phyloP scores from a whole-genome alignment of 2,797 vertebrate species.

The Tragelaphus eurycerus region DNA sequence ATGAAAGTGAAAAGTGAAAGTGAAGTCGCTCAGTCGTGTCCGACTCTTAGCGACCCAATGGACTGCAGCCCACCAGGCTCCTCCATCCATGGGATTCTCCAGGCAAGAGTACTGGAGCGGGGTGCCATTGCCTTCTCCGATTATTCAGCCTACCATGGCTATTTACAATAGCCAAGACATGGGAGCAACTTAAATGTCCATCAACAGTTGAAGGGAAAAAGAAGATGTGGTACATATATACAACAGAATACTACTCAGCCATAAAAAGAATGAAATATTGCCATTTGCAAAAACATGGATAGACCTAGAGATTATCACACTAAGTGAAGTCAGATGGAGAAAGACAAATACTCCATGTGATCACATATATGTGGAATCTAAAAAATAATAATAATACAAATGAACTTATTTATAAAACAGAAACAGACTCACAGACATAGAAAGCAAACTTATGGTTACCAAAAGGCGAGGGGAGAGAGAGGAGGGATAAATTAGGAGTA shows the following conservation, averaged over 20 bases:
- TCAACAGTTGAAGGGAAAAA: not conserved
- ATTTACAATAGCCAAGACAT: not conserved
- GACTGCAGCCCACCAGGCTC: no score
- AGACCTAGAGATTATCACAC: not conserved
- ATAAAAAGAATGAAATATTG: not conserved
- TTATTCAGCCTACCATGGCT: not conserved
- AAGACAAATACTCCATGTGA: not conserved
- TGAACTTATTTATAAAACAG: not conserved
- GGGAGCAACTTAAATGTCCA: not conserved
- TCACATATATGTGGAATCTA: not conserved
- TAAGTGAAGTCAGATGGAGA: not conserved
- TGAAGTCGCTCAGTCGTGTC: no score
- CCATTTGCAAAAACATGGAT: not conserved
- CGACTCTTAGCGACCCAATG: no score
- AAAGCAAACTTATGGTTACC: not conserved
- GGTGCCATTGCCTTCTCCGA: no score
- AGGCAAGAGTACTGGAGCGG: no score
- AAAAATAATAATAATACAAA: not conserved
- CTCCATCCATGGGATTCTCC: no score
- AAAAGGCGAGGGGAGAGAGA: accelerated
- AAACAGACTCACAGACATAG: not conserved
- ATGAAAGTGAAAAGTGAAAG: no score
- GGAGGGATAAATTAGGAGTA: not conserved
- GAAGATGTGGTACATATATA: not conserved
- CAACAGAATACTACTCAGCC: not conserved